Conservation (phyloP, 2,113 vertebrate species). For the Eublepharis macularius region DNA sequence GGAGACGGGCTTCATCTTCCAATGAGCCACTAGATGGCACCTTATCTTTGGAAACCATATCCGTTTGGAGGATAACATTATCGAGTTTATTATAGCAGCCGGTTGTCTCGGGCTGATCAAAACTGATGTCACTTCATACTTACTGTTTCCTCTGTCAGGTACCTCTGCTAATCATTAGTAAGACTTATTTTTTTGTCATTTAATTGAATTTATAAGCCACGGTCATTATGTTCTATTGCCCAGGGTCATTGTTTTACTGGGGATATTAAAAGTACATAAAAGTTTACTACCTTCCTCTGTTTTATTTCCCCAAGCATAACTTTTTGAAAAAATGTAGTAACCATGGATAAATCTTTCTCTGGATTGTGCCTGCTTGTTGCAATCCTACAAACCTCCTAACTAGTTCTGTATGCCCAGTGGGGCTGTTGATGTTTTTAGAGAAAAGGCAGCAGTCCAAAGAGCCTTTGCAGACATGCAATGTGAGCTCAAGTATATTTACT, state of each 20-base stretch:
- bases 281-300: background rate
- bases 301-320: background rate
- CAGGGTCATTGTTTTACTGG: background rate
- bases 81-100: background rate
- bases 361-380: background rate
- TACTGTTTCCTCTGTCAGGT: background rate
- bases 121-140: background rate
- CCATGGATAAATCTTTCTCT: background rate
- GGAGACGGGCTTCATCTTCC: background rate
- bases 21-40: slow-evolving; percentile 73
- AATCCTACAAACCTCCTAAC: background rate
- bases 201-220: background rate
- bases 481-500: too few species aligned
- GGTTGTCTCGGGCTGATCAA: slow-evolving; percentile 1
- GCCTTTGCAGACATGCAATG: background rate
- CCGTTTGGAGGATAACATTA: background rate
- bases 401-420: background rate
- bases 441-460: background rate
- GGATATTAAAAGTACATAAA: background rate
- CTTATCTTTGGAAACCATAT: slow-evolving; percentile 55
- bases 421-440: background rate
- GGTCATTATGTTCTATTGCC: background rate
- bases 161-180: background rate
- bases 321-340: background rate
- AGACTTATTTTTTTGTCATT: background rate